These are phyloP conservation scores for Hylaea fasciaria DNA, from an alignment of 2,888 invertebrate species.

Conservation along the genomic window DNA sequence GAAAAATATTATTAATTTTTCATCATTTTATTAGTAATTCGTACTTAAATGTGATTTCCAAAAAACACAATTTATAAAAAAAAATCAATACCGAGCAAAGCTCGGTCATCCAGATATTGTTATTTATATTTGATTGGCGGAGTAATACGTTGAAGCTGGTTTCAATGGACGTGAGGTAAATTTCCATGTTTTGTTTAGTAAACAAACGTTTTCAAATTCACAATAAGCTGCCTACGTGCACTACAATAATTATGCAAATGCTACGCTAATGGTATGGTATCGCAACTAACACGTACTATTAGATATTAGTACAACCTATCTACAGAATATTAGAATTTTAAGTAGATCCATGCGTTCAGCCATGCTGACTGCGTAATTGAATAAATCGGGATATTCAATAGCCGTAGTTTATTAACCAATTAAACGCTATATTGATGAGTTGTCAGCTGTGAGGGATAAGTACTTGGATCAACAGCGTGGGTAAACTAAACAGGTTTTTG, in stretches of 20 bases:
- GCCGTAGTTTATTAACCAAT: background rate
- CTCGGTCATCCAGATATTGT: too few species aligned
- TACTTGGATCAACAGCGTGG: too few species aligned
- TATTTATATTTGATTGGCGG: too few species aligned
- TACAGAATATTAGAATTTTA: slow-evolving; percentile 17
- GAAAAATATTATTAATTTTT: too few species aligned
- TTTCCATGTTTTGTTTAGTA: slow-evolving; percentile 1
- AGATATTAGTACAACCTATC: background rate
- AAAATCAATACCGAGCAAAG: too few species aligned
- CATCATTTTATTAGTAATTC: too few species aligned
- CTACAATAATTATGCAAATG: slow-evolving; percentile 35
- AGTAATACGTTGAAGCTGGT: background rate
- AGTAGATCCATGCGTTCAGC: slow-evolving; percentile 7
- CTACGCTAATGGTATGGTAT: slow-evolving; percentile 29
- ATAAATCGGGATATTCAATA: background rate
- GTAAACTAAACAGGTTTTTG: too few species aligned
- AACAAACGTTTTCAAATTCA: slow-evolving; percentile 18
- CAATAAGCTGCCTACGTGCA: slow-evolving; percentile 20
- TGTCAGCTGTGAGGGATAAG: background rate
- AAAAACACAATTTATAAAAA: too few species aligned
- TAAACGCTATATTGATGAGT: background rate
- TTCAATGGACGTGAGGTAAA: background rate
- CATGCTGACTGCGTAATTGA: too few species aligned
- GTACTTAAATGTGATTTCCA: too few species aligned
- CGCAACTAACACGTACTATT: slow-evolving; percentile 3